Percentiles rank a stretch among this genome's conserved stretches.
phyloP scores from a whole-genome alignment of 1,140 invertebrate species.

The Phymorhynchus buccinoides region DNA sequence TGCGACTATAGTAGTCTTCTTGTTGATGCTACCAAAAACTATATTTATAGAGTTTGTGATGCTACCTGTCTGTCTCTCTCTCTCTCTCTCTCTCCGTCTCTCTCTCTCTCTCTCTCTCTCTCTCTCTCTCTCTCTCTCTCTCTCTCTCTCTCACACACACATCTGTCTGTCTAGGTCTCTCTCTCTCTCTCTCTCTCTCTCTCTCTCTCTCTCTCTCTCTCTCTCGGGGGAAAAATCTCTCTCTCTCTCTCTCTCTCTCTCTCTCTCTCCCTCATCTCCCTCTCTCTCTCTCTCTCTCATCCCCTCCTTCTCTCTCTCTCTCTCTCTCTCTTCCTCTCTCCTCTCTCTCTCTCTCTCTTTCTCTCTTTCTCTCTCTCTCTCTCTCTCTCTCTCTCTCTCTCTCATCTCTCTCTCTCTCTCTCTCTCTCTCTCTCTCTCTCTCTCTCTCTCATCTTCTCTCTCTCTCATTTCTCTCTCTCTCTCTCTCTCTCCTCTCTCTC shows the following conservation, averaged over 20 bases:
- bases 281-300: no score
- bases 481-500: constrained; percentile 5
- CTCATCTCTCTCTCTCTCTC: neutral
- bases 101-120: neutral
- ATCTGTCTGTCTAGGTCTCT: neutral
- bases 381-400: neutral
- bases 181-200: neutral
- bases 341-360: neutral
- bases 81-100: constrained; percentile 2
- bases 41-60: no score
- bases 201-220: neutral
- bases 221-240: no score
- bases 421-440: neutral
- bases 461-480: neutral
- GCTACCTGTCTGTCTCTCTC: neutral
- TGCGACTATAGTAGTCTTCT: no score
- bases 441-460: constrained; percentile 9
- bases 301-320: neutral
- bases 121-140: neutral
- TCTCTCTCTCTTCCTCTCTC: neutral
- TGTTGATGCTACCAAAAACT: no score
- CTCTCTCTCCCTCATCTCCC: no score
- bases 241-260: no score
- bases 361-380: neutral
- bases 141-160: no score